phyloP scores from a whole-genome alignment of 2,888 invertebrate genomes.

The Drosophila greeni region DNA sequence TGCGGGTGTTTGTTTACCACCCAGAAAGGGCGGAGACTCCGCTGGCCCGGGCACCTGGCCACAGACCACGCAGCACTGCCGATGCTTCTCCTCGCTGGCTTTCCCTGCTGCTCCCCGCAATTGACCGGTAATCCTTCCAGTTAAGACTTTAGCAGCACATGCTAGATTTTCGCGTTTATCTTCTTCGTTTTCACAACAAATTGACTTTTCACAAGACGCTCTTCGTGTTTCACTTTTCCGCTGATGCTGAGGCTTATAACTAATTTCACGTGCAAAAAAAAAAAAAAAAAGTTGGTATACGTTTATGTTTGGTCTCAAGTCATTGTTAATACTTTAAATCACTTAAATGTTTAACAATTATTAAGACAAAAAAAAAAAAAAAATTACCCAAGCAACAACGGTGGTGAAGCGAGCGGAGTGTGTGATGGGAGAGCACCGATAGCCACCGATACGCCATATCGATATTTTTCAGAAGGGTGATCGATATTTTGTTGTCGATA shows the following conservation, averaged over 20 bases:
- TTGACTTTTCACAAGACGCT: conserved; percentile 39
- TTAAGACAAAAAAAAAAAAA: conserved; percentile 35
- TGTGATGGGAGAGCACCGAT: conserved; percentile 1
- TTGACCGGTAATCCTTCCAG: conserved; percentile 14
- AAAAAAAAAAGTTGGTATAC: conserved; percentile 50
- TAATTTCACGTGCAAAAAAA: conserved; percentile 69
- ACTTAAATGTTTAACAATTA: conserved; percentile 33
- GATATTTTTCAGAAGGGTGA: neutral
- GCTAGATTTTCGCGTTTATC: conserved; percentile 27
- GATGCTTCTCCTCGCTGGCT: conserved; percentile 1
- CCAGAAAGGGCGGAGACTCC: conserved; percentile 15
- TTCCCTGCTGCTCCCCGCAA: neutral
- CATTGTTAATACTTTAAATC: conserved; percentile 48
- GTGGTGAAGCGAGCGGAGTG: conserved; percentile 11
- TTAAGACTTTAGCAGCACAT: neutral
- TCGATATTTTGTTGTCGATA: neutral
- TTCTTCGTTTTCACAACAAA: conserved; percentile 26
- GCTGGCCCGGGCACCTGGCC: conserved; percentile 4
- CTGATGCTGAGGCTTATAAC: conserved; percentile 53
- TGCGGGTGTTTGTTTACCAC: conserved; percentile 50
- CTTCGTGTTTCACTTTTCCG: conserved; percentile 57
- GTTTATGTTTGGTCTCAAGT: conserved; percentile 42
- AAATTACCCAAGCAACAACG: conserved; percentile 42
- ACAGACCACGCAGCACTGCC: neutral
- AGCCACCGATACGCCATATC: neutral